Conservation (phyloP, 2,113 vertebrate species). For the Emberiza fucata region DNA sequence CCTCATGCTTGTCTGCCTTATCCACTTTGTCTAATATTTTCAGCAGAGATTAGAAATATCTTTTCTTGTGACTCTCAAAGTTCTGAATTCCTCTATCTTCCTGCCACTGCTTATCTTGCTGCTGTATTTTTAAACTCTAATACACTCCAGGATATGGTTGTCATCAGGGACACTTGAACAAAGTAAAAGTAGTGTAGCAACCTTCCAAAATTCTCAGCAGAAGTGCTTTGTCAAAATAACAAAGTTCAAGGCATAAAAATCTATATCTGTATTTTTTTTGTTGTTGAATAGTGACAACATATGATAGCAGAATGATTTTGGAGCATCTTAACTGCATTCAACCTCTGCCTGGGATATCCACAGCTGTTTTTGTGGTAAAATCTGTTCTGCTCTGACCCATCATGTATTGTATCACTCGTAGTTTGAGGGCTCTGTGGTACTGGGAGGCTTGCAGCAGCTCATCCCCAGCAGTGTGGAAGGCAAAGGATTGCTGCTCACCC, state of each 20-base stretch:
- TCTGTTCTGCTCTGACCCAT: not conserved
- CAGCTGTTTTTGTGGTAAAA: not conserved
- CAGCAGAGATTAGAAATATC: constrained; percentile 52
- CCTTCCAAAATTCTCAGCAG: not conserved
- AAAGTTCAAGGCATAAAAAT: not conserved
- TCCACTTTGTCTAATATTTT: constrained; percentile 49
- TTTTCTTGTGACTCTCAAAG: constrained; percentile 24
- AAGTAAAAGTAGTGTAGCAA: constrained; percentile 4
- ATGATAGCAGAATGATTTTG: not conserved
- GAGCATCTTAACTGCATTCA: not conserved
- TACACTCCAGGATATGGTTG: constrained; percentile 21
- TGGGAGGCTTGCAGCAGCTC: not conserved
- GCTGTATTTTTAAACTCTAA: constrained; percentile 46
- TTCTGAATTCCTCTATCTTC: constrained; percentile 53
- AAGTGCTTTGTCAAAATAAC: constrained; percentile 25
- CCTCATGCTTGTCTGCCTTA: constrained; percentile 11
- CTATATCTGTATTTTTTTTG: not conserved
- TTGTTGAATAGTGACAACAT: not conserved
- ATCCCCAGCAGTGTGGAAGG: not conserved
- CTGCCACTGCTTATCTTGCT: constrained; percentile 49
- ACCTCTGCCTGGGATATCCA: not conserved
- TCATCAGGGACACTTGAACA: constrained; percentile 27
- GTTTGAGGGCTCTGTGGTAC: not conserved
- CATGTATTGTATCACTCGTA: not conserved
- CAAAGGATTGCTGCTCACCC: not conserved